These are phyloP conservation scores for Corythornis madagascariensis DNA, from an alignment of 2,113 vertebrate species.

Conservation along the genomic window DNA sequence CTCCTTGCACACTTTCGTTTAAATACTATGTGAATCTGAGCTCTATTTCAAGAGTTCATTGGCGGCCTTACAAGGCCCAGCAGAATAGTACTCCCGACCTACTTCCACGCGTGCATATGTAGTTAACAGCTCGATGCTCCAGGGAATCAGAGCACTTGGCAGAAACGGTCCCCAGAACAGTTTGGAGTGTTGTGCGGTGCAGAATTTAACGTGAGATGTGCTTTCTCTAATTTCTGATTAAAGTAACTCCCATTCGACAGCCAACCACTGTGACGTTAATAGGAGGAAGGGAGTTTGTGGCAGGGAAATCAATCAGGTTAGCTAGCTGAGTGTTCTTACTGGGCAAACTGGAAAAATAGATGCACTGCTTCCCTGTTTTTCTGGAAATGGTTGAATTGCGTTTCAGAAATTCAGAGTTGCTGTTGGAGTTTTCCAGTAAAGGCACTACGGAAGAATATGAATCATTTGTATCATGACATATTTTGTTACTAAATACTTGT, in stretches of 20 bases:
- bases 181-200: neutral
- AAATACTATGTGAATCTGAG: neutral
- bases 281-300: neutral
- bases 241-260: neutral
- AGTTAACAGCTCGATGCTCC: neutral
- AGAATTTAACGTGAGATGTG: neutral
- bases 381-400: neutral
- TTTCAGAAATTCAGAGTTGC: neutral
- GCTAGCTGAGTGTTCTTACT: neutral
- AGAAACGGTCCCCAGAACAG: slow-evolving; percentile 3
- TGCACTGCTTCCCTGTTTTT: fast-evolving
- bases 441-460: neutral
- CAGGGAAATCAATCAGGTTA: neutral
- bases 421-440: neutral
- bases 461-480: neutral
- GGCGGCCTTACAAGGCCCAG: neutral
- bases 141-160: neutral
- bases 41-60: neutral
- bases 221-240: slow-evolving; percentile 31
- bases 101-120: neutral
- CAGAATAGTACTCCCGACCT: neutral
- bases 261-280: neutral
- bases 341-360: neutral
- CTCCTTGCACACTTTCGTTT: neutral
- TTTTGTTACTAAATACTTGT: neutral